These are phyloP conservation scores for Athripsodes cinereus DNA, from an alignment of 2,888 invertebrate genomes.

Conservation along the genomic window DNA sequence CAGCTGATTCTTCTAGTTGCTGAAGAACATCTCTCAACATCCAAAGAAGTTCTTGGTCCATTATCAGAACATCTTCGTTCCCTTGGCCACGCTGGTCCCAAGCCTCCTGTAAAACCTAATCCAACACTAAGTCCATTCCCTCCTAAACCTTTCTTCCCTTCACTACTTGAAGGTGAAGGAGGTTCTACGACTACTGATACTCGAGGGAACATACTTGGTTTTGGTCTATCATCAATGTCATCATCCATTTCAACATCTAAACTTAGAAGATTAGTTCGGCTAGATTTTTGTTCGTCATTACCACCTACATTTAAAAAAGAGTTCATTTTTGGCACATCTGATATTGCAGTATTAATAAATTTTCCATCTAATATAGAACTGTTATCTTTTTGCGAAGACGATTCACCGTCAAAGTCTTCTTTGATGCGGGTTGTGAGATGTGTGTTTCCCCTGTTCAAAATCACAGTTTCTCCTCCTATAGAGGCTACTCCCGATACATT, in stretches of 20 bases:
- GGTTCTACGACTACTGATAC: conserved; percentile 71
- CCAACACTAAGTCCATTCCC: conserved; percentile 41
- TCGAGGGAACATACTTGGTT: conserved; percentile 47
- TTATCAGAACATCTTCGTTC: conserved; percentile 48
- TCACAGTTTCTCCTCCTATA: conserved; percentile 21
- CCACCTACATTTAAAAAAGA: not conserved
- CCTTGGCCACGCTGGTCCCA: conserved; percentile 25
- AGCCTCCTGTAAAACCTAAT: conserved; percentile 36
- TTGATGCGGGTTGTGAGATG: conserved; percentile 14
- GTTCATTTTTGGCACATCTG: conserved; percentile 13
- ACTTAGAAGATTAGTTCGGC: conserved; percentile 26
- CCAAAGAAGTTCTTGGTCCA: conserved; percentile 39
- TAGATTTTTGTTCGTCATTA: conserved; percentile 9
- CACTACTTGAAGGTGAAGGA: conserved; percentile 64
- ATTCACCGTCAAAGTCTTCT: conserved; percentile 20
- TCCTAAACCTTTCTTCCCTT: conserved; percentile 34
- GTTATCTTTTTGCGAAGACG: conserved; percentile 7
- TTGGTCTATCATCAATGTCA: conserved; percentile 18
- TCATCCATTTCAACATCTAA: conserved; percentile 20
- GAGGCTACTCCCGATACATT: conserved; percentile 27
- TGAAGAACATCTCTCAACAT: conserved; percentile 52
- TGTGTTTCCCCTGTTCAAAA: conserved; percentile 18
- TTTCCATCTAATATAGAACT: conserved; percentile 8
- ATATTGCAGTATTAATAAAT: conserved; percentile 6
- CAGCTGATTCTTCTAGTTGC: conserved; percentile 87